These are phyloP conservation scores for Strongylocentrotus purpuratus DNA, from an alignment of 35 echinoderm and acorn worm species.

Conservation along the genomic window DNA sequence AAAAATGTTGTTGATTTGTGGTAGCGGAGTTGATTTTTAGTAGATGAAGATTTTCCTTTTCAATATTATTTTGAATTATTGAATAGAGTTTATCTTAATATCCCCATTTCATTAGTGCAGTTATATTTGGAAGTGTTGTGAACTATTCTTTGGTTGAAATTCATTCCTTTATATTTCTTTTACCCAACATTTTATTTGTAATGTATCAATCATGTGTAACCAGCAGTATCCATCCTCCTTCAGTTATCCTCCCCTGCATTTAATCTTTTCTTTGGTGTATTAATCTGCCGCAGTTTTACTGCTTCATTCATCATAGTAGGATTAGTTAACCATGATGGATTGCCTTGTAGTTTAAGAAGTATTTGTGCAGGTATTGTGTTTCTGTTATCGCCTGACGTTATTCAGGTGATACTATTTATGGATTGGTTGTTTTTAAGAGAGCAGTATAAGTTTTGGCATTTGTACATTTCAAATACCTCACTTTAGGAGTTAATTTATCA, in stretches of 20 bases:
- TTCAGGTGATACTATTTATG: not conserved
- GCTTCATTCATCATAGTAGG: not conserved
- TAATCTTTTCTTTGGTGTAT: not conserved
- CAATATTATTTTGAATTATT: not conserved
- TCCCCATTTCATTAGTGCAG: not conserved
- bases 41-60: not conserved
- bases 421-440: not conserved
- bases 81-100: not conserved
- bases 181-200: not conserved
- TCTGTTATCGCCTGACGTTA: not conserved
- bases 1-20: not conserved
- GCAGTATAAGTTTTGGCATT: not conserved
- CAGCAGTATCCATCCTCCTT: not conserved
- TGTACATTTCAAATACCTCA: not conserved
- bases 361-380: not conserved
- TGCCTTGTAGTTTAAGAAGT: not conserved
- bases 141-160: not conserved
- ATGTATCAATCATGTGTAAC: not conserved
- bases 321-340: not conserved
- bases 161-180: not conserved
- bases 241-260: not conserved
- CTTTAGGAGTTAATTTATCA: not conserved
- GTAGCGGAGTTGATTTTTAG: not conserved
- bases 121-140: not conserved
- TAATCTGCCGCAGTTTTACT: not conserved